Conservation (phyloP, 2,888 invertebrate species). For the Drosophila falleni region DNA sequence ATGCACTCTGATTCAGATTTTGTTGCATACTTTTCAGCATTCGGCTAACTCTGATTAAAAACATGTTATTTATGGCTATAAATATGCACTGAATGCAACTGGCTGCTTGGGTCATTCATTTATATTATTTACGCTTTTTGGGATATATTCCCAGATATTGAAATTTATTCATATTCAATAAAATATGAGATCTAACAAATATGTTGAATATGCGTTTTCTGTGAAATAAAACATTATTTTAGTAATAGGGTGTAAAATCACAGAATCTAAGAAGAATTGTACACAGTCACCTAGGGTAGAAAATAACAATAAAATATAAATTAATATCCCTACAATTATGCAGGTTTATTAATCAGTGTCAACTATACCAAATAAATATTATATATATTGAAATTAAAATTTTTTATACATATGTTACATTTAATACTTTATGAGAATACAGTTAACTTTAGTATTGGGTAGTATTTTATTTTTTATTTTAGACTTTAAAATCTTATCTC, state of each 20-base stretch:
- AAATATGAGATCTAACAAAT: neutral
- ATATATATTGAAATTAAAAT: too few species aligned
- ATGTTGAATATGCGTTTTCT: neutral
- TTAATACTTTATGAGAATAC: too few species aligned
- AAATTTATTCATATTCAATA: neutral
- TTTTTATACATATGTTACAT: too few species aligned
- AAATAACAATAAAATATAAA: neutral
- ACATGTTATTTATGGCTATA: slow-evolving; percentile 70
- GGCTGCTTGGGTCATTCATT: neutral
- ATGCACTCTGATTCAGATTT: slow-evolving; percentile 27
- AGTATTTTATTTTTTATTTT: too few species aligned
- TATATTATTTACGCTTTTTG: neutral
- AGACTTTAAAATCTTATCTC: neutral
- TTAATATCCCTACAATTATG: neutral
- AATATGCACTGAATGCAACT: neutral
- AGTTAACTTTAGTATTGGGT: too few species aligned
- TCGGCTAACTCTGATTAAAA: slow-evolving; percentile 58
- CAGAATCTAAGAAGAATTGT: too few species aligned
- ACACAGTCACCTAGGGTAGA: too few species aligned
- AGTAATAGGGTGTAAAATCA: too few species aligned
- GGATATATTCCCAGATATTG: neutral
- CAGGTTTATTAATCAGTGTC: neutral
- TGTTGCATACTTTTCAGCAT: neutral
- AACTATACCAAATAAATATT: neutral
- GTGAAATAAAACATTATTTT: neutral